A percentile compares a stretch with the other conserved stretches of the same genome.
Conservation (phyloP, 2,888 invertebrate species). For the Tetranychus truncatus region DNA sequence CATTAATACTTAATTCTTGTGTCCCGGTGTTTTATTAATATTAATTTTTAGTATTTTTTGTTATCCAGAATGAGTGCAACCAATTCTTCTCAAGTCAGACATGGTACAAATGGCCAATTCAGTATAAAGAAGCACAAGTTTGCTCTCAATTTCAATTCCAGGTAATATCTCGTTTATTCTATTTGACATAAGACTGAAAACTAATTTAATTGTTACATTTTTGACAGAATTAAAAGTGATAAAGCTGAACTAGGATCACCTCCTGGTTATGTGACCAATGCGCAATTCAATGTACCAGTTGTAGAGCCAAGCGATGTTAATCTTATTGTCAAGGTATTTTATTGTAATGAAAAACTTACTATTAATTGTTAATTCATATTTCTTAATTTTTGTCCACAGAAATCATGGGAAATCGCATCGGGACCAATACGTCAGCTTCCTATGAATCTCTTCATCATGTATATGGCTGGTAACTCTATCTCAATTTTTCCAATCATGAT, state of each 20-base stretch:
- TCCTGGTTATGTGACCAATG: constrained; percentile 61
- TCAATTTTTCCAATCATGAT: constrained; percentile 99
- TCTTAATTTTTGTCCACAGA: constrained; percentile 33
- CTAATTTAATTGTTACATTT: no score
- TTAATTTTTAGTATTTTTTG: no score
- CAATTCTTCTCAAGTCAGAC: not conserved
- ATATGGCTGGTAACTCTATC: constrained; percentile 98
- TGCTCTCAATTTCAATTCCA: constrained; percentile 25
- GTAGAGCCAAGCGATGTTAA: constrained; percentile 61
- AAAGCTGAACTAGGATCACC: constrained; percentile 49
- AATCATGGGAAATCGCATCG: constrained; percentile 88
- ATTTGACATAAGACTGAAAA: not conserved
- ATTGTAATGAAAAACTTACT: not conserved
- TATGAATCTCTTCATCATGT: constrained; percentile 99
- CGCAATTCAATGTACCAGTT: constrained; percentile 53
- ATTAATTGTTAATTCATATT: not conserved
- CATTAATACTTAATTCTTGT: no score
- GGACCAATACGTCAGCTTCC: constrained; percentile 80
- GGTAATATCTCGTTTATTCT: constrained; percentile 18
- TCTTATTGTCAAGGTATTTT: constrained; percentile 52
- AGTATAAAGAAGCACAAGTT: constrained; percentile 23
- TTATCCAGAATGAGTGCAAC: no score
- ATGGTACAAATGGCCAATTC: not conserved
- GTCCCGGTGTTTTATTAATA: no score
- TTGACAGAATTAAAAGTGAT: constrained; percentile 15